Percentiles rank a stretch among this genome's conserved stretches.
phyloP scores from a whole-genome alignment of 2,797 vertebrate species.

The Sibirionetta formosa region DNA sequence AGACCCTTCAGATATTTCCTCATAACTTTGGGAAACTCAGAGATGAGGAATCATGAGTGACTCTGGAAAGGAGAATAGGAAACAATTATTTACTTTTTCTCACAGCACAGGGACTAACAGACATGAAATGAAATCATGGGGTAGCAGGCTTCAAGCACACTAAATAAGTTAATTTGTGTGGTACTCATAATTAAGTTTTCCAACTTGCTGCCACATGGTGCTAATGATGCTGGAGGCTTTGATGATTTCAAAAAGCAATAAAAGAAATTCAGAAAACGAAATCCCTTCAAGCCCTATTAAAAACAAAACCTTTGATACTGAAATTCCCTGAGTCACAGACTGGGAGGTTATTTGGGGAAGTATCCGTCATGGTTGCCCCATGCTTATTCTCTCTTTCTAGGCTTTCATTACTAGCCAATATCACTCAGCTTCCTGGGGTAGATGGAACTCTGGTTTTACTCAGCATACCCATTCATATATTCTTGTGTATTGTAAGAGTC shows the following conservation, averaged over 20 bases:
- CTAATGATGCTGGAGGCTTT: background rate
- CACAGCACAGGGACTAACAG: background rate
- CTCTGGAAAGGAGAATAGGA: background rate
- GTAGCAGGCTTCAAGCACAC: background rate
- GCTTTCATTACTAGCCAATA: background rate
- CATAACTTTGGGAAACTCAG: background rate
- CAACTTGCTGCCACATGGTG: background rate
- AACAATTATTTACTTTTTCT: background rate
- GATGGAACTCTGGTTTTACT: background rate
- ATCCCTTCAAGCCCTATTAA: background rate
- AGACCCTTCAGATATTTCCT: background rate
- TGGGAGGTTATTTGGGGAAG: background rate
- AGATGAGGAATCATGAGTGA: background rate
- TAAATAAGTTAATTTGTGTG: background rate
- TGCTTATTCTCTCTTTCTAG: background rate
- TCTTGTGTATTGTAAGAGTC: background rate
- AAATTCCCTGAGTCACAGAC: background rate
- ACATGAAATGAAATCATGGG: constrained; percentile 1
- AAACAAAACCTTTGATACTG: background rate
- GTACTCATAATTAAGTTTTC: background rate
- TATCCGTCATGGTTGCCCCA: accelerated
- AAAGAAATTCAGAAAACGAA: constrained; percentile 24
- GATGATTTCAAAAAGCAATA: constrained; percentile 5
- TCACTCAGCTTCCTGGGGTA: background rate
- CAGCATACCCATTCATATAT: background rate